phyloP scores from a whole-genome alignment of 2,113 vertebrate species.

The Pelecanus crispus region DNA sequence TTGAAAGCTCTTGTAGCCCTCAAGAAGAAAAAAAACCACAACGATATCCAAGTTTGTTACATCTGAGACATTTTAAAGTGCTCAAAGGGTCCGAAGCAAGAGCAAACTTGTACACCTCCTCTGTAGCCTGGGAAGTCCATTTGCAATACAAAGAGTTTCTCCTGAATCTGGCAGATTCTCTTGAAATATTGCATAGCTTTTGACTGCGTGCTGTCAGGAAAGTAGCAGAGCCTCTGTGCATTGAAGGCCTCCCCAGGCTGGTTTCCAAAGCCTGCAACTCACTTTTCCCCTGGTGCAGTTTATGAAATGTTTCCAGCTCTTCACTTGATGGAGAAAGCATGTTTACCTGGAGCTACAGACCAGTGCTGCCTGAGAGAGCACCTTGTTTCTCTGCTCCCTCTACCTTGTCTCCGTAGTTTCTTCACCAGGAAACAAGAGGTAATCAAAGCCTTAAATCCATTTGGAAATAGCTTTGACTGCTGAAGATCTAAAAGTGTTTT shows the following conservation, averaged over 20 bases:
- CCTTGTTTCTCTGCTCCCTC: neutral
- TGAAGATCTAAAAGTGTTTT: neutral
- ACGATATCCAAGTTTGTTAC: accelerated
- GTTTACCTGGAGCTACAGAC: neutral
- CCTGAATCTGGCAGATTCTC: neutral
- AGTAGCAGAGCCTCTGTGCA: neutral
- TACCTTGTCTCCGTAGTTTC: neutral
- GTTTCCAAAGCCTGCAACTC: neutral
- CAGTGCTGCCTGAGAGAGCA: neutral
- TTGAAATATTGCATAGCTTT: neutral
- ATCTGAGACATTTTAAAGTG: neutral
- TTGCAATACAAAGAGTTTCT: neutral
- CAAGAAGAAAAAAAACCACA: neutral
- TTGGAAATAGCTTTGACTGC: neutral
- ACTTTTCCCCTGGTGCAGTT: neutral
- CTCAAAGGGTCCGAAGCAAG: neutral
- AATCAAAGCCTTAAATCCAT: neutral
- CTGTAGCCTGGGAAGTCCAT: neutral
- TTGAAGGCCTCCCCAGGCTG: neutral
- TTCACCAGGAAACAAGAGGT: neutral
- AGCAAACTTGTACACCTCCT: neutral
- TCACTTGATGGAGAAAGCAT: neutral
- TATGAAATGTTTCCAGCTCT: neutral
- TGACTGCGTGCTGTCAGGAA: neutral
- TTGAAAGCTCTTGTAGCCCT: neutral